Evolutionary conservation across 2,113 vertebrate genomes (phyloP).

Genomic region (Oreocharis arfaki): DNA sequence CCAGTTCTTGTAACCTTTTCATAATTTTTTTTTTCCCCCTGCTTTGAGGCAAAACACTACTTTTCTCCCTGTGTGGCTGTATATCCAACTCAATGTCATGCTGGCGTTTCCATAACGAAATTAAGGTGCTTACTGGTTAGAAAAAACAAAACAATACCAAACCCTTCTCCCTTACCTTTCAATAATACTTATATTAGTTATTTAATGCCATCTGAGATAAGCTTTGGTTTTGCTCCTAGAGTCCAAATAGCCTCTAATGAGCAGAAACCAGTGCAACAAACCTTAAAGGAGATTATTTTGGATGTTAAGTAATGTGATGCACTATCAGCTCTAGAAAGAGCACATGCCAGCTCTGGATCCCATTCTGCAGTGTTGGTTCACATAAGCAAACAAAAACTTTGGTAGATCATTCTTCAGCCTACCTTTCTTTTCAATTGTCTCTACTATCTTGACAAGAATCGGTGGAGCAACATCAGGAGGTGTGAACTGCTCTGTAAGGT

Average conservation of each 20-base stretch:
- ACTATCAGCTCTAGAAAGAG: neutral
- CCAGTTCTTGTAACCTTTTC: neutral
- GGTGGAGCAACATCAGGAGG: slow-evolving; percentile 85
- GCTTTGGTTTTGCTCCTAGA: neutral
- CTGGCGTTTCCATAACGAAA: neutral
- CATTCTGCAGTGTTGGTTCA: neutral
- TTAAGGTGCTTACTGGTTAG: neutral
- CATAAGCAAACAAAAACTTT: neutral
- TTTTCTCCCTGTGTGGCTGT: neutral
- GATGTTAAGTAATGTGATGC: neutral
- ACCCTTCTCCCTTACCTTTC: neutral
- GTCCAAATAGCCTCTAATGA: neutral
- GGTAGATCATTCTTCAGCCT: neutral
- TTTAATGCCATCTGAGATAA: neutral
- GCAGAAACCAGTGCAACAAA: neutral
- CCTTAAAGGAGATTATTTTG: neutral
- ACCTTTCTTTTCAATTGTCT: slow-evolving; percentile 95
- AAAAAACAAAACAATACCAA: neutral
- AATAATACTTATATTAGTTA: neutral
- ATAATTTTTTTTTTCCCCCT: neutral
- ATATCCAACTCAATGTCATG: neutral
- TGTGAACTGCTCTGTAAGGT: slow-evolving; percentile 89
- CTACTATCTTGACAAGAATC: slow-evolving; percentile 82
- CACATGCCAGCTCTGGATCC: neutral
- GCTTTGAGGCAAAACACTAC: neutral